These are phyloP conservation scores for Rotaria sp. DNA, from an alignment of 2,888 invertebrate genomes.

Conservation along the genomic window DNA sequence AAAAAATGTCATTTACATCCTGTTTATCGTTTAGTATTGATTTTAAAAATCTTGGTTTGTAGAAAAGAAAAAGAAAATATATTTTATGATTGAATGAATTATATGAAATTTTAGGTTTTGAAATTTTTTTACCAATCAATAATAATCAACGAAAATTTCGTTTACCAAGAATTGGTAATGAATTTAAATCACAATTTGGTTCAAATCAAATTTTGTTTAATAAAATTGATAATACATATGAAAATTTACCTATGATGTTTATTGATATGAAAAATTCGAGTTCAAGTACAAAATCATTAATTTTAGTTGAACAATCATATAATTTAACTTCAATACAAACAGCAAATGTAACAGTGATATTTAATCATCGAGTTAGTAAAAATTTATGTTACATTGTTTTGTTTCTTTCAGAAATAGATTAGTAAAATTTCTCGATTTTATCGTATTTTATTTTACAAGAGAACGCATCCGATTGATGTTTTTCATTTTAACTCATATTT, in stretches of 20 bases:
- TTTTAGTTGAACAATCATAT: neutral
- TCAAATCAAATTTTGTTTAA: neutral
- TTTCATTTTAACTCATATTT: too few relatives aligned
- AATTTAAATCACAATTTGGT: neutral
- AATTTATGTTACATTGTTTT: too few relatives aligned
- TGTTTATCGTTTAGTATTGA: neutral
- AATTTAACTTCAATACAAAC: neutral
- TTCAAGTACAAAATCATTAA: neutral
- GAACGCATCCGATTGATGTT: too few relatives aligned
- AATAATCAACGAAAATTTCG: neutral
- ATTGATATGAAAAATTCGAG: neutral
- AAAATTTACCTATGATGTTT: neutral
- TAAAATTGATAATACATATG: neutral
- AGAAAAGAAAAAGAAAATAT: neutral
- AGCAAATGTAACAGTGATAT: constrained; percentile 17
- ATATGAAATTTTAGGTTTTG: too few relatives aligned
- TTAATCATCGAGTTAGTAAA: neutral
- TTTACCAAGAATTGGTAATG: neutral
- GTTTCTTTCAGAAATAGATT: too few relatives aligned
- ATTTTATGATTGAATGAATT: neutral
- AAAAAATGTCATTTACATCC: neutral
- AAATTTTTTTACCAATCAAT: neutral
- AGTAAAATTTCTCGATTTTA: too few relatives aligned
- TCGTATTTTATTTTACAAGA: too few relatives aligned
- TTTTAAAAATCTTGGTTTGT: constrained; percentile 5